phyloP scores from a whole-genome alignment of 2,797 vertebrate species.

The Falco rusticolus region DNA sequence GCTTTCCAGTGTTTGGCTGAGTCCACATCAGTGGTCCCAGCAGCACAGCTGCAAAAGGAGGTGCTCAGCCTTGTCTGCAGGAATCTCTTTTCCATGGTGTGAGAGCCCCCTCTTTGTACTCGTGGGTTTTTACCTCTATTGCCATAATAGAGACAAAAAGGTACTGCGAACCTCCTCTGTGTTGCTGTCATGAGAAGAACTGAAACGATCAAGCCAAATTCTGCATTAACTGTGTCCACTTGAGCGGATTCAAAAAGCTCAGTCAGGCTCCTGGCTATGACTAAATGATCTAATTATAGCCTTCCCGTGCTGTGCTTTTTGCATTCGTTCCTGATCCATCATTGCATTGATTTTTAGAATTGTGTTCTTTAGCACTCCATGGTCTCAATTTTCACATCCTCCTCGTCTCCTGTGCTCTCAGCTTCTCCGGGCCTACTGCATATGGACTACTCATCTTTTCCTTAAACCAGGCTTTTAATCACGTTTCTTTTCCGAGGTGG shows the following conservation, averaged over 20 bases:
- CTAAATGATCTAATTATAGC: constrained; percentile 68
- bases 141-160: not conserved
- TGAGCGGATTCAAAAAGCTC: constrained; percentile 59
- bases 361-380: constrained; percentile 14
- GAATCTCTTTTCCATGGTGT: not conserved
- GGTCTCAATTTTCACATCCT: constrained; percentile 60
- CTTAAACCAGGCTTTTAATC: not conserved
- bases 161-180: not conserved
- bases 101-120: not conserved
- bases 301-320: constrained; percentile 55
- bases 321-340: constrained; percentile 53
- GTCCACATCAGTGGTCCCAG: not conserved
- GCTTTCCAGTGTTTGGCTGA: not conserved
- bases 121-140: not conserved
- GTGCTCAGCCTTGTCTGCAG: not conserved
- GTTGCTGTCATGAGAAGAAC: not conserved
- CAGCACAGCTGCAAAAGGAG: not conserved
- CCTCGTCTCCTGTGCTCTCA: not conserved
- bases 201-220: not conserved
- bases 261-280: constrained; percentile 63
- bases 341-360: constrained; percentile 64
- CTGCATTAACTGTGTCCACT: constrained; percentile 48
- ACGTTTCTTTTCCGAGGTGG: not conserved
- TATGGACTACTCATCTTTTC: not conserved
- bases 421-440: not conserved